A percentile compares a stretch with the other conserved stretches of the same genome.
Evolutionary conservation across 2,113 vertebrate genomes (phyloP).

Genomic region (Polypterus bichir): DNA sequence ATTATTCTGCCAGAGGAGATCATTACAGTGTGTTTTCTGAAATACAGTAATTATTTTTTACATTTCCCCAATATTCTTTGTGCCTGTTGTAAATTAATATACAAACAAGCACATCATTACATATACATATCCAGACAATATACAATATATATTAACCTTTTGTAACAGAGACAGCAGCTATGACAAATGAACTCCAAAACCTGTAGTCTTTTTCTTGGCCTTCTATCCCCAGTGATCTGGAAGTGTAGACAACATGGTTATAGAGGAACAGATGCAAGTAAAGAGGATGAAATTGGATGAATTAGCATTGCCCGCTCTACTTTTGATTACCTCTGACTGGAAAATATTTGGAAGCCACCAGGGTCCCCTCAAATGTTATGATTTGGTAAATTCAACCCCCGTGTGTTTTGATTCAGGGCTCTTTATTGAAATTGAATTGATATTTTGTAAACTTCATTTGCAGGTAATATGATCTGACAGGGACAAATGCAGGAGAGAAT

Average conservation of each 20-base stretch:
- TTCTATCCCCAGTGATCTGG: conserved; percentile 41
- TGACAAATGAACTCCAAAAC: conserved; percentile 1
- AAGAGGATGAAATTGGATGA: conserved; percentile 92
- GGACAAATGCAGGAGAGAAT: conserved; percentile 95
- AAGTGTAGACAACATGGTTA: conserved; percentile 71
- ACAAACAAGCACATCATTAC: too few relatives aligned
- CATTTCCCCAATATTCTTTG: too few relatives aligned
- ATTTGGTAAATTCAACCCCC: conserved; percentile 61
- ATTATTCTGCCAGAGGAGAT: too few relatives aligned
- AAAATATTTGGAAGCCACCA: conserved; percentile 74
- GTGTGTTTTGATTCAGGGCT: conserved; percentile 58
- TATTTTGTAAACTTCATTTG: conserved; percentile 99
- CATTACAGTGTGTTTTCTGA: too few relatives aligned
- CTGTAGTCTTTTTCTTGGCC: conserved; percentile 11
- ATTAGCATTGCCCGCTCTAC: conserved; percentile 74
- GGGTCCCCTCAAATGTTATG: conserved; percentile 78
- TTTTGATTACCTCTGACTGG: conserved; percentile 95
- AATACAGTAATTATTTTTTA: too few relatives aligned
- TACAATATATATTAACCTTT: neutral
- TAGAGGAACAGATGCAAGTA: conserved; percentile 72
- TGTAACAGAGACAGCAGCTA: conserved; percentile 1
- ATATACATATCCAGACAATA: too few relatives aligned
- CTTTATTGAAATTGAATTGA: conserved; percentile 98
- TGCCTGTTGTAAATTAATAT: too few relatives aligned
- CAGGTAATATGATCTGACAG: conserved; percentile 98